Evolutionary conservation across 2,888 invertebrate genomes (phyloP).

Genomic region (Rapana venosa): DNA sequence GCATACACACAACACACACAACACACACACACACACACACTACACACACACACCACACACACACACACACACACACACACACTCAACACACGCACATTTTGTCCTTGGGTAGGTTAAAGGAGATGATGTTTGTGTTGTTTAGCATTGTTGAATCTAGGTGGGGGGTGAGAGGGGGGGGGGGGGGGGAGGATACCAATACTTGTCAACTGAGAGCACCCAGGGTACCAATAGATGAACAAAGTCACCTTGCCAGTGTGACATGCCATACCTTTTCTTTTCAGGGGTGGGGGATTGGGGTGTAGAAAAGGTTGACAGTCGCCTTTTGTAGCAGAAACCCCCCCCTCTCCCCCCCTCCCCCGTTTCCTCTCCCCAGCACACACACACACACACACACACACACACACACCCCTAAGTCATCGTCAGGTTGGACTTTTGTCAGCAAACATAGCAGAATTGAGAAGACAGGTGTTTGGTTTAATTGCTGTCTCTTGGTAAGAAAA

Average conservation of each 20-base stretch:
- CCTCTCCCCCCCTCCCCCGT: background rate
- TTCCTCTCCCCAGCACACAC: too few species aligned
- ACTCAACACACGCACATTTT: background rate
- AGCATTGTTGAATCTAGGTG: background rate
- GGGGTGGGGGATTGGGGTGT: too few species aligned
- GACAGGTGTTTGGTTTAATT: too few species aligned
- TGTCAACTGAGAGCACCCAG: background rate
- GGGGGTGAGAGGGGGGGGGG: too few species aligned
- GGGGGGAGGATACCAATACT: background rate
- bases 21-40: background rate
- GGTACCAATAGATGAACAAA: slow-evolving; percentile 7
- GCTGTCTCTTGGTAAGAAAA: too few species aligned
- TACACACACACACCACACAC: background rate
- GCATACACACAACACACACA: background rate
- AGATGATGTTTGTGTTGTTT: background rate
- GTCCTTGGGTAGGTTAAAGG: background rate
- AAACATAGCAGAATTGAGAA: too few species aligned
- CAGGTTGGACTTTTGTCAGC: too few species aligned
- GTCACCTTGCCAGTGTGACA: slow-evolving; percentile 16
- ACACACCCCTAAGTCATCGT: too few species aligned
- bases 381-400: too few species aligned
- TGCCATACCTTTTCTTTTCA: too few species aligned
- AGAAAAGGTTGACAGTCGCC: too few species aligned
- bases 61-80: too few species aligned
- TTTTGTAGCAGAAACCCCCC: background rate